Percentiles rank a stretch among this genome's conserved stretches.
Conservation (phyloP, 2,797 vertebrate genomes). For the Eospalax fontanierii region DNA sequence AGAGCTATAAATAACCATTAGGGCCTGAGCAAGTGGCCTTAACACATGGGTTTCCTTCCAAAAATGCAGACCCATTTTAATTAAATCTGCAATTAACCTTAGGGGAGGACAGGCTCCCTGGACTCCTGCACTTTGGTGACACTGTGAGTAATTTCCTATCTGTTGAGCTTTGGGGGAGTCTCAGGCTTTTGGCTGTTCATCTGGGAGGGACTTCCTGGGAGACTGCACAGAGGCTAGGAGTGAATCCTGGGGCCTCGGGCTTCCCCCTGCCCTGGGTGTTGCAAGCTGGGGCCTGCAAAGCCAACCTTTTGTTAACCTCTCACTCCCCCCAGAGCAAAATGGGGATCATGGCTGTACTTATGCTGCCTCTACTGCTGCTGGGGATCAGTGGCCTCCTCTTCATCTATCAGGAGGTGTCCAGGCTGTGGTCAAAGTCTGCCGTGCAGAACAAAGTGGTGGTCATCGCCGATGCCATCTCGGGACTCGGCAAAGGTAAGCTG, state of each 20-base stretch:
- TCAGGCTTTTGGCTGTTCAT: neutral
- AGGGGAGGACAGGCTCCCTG: constrained; percentile 63
- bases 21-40: constrained; percentile 79
- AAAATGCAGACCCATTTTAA: constrained; percentile 78
- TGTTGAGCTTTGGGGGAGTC: constrained; percentile 61
- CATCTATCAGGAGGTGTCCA: constrained; percentile 94
- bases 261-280: neutral
- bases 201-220: neutral
- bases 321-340: constrained; percentile 89
- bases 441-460: constrained; percentile 98
- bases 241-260: neutral
- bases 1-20: constrained; percentile 87
- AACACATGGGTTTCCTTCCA: constrained; percentile 74
- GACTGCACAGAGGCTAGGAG: neutral
- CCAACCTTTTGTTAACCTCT: neutral
- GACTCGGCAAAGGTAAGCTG: constrained; percentile 94
- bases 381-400: constrained; percentile 95
- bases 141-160: constrained; percentile 85
- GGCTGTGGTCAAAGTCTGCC: constrained; percentile 94
- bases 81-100: constrained; percentile 72
- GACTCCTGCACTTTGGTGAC: constrained; percentile 50
- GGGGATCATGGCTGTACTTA: constrained; percentile 91
- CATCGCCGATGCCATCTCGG: constrained; percentile 96
- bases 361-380: constrained; percentile 94
- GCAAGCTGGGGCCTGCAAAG: neutral